These are phyloP conservation scores for Ischnus inquisitorius DNA, from an alignment of 2,888 invertebrate species.

Conservation along the genomic window DNA sequence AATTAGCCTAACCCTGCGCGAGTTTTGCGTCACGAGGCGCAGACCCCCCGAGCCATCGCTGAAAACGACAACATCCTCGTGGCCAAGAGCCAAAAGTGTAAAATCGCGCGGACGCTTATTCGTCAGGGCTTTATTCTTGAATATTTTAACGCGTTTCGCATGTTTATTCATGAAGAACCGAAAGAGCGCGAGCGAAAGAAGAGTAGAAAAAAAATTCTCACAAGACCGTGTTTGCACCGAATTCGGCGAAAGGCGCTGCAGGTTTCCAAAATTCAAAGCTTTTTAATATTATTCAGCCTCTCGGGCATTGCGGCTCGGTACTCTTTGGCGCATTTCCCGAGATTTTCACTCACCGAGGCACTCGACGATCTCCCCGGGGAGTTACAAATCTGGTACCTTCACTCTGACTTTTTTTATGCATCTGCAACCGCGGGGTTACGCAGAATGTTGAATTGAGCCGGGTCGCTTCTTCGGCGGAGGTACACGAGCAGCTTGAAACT, in stretches of 20 bases:
- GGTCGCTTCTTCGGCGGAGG: neutral
- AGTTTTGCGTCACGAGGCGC: constrained; percentile 68
- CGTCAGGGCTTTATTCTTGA: constrained; percentile 14
- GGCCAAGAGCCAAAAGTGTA: constrained; percentile 18
- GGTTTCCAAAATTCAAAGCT: constrained; percentile 36
- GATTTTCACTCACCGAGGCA: neutral
- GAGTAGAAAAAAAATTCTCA: neutral
- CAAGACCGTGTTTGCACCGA: neutral
- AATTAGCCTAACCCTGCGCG: constrained; percentile 74
- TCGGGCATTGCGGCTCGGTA: neutral
- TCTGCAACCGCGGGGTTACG: neutral
- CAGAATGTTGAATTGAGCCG: neutral
- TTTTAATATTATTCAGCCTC: constrained; percentile 35
- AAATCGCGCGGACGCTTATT: neutral
- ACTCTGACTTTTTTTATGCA: neutral
- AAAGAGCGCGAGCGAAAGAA: neutral
- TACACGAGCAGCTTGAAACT: neutral
- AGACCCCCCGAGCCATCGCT: constrained; percentile 20
- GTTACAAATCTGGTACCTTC: neutral
- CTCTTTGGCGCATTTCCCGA: neutral
- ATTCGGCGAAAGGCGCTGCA: neutral
- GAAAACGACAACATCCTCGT: neutral
- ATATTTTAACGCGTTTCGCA: constrained; percentile 22
- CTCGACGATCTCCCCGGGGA: neutral
- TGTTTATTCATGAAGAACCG: neutral